phyloP scores from a whole-genome alignment of 2,797 vertebrate species.

The Mus spretus region DNA sequence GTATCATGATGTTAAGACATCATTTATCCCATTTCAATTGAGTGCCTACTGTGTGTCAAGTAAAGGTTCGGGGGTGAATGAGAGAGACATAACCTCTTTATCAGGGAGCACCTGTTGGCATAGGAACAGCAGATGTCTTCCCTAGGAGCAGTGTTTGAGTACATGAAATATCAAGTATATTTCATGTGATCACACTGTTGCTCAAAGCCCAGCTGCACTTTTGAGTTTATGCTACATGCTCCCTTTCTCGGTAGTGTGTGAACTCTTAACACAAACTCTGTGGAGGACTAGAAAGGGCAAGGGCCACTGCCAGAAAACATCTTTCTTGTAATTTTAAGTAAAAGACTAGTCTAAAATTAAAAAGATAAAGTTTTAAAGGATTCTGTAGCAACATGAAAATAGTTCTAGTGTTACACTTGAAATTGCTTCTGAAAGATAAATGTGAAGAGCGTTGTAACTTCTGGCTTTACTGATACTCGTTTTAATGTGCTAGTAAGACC shows the following conservation, averaged over 20 bases:
- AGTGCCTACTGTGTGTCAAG: background rate
- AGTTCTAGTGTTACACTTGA: background rate
- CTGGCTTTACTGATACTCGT: background rate
- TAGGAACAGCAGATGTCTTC: background rate
- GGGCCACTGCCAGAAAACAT: constrained; percentile 4
- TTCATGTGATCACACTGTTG: background rate
- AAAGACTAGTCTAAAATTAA: constrained; percentile 21
- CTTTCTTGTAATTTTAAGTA: constrained; percentile 19
- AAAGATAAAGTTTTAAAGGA: constrained; percentile 4
- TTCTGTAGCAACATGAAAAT: background rate
- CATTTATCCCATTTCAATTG: constrained; percentile 3
- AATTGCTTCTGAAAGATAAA: constrained; percentile 33
- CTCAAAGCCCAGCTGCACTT: constrained; percentile 7
- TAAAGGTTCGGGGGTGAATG: background rate
- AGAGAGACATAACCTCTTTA: background rate
- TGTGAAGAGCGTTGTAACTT: background rate
- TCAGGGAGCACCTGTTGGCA: background rate
- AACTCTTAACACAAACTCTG: constrained; percentile 18
- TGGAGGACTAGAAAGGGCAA: background rate
- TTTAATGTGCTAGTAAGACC: background rate
- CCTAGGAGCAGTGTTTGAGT: background rate
- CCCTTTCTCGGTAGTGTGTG: constrained; percentile 17
- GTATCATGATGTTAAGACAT: background rate
- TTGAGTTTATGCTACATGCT: constrained; percentile 7
- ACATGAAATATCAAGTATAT: background rate